These are phyloP conservation scores for Pardalotus punctatus DNA, from an alignment of 2,113 vertebrate genomes.

Conservation along the genomic window DNA sequence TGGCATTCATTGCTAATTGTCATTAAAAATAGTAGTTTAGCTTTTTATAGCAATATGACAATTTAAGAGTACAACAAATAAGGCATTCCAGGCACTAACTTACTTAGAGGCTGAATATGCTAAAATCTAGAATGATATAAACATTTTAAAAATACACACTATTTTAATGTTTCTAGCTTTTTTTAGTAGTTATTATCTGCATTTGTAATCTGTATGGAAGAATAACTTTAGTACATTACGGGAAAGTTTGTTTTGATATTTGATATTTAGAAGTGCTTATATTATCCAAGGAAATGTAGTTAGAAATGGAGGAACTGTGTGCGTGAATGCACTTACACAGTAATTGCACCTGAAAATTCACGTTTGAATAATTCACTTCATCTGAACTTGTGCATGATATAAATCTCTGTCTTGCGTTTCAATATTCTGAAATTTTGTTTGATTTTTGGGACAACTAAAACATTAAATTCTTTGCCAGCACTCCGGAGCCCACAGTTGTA, in stretches of 20 bases:
- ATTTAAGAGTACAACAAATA: background rate
- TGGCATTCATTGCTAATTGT: background rate
- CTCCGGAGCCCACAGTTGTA: background rate
- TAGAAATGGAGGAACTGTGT: background rate
- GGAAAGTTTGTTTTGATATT: background rate
- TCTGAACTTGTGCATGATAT: background rate
- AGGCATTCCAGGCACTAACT: background rate
- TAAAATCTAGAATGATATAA: background rate
- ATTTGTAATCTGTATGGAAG: background rate
- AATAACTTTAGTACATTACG: background rate
- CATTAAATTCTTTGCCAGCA: background rate
- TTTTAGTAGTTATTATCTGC: background rate
- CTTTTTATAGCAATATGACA: background rate
- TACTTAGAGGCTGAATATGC: background rate
- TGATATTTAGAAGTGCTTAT: background rate
- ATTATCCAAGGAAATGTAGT: background rate
- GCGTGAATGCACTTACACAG: background rate
- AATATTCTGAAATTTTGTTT: background rate
- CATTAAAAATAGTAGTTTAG: background rate
- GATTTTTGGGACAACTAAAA: background rate
- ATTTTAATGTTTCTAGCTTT: background rate
- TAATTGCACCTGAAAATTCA: background rate
- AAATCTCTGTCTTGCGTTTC: background rate
- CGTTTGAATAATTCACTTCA: background rate
- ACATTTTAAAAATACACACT: accelerated